These are phyloP conservation scores for Nemopilema nomurai DNA, from an alignment of 30 jellyfish, hydroid and myxozoan species.

Conservation along the genomic window DNA sequence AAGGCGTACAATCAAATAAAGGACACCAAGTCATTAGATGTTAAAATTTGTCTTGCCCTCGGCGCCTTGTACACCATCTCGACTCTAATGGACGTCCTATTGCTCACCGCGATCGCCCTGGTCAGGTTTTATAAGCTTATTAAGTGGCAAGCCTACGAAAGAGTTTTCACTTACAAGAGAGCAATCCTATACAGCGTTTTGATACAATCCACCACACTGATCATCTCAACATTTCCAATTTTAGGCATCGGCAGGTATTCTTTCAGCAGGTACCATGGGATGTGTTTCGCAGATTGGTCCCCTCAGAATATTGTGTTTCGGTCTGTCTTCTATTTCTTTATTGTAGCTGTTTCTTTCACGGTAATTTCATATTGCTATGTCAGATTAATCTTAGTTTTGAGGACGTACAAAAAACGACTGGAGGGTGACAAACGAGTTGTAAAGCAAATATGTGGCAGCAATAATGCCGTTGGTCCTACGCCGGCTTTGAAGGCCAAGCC, in stretches of 20 bases:
- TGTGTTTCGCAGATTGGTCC: slow-evolving; percentile 82
- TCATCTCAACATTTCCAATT: slow-evolving; percentile 62
- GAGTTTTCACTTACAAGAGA: slow-evolving; percentile 15
- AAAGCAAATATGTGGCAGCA: not conserved
- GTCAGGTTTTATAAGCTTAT: slow-evolving; percentile 45
- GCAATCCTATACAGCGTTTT: slow-evolving; percentile 6
- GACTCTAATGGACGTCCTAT: slow-evolving; percentile 28
- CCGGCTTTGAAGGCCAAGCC: not conserved
- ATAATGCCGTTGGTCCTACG: not conserved
- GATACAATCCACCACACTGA: slow-evolving; percentile 9
- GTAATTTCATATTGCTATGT: slow-evolving; percentile 47
- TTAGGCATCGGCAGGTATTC: slow-evolving; percentile 71
- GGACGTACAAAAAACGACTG: slow-evolving; percentile 38
- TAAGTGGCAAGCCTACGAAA: slow-evolving; percentile 6
- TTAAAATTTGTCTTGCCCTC: slow-evolving; percentile 32
- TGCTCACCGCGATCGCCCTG: slow-evolving; percentile 62
- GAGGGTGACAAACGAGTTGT: not conserved
- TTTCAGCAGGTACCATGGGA: slow-evolving; percentile 75
- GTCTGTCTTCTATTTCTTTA: slow-evolving; percentile 46
- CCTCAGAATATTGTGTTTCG: slow-evolving; percentile 59
- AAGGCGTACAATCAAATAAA: slow-evolving; percentile 57
- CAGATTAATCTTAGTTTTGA: slow-evolving; percentile 24
- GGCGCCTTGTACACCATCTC: slow-evolving; percentile 63
- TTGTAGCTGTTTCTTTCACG: slow-evolving; percentile 59
- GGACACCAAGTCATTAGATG: slow-evolving; percentile 13